Base-by-base conservation (phyloP, 1,140 invertebrate species). In the Lanistes nyassanus region DNA sequence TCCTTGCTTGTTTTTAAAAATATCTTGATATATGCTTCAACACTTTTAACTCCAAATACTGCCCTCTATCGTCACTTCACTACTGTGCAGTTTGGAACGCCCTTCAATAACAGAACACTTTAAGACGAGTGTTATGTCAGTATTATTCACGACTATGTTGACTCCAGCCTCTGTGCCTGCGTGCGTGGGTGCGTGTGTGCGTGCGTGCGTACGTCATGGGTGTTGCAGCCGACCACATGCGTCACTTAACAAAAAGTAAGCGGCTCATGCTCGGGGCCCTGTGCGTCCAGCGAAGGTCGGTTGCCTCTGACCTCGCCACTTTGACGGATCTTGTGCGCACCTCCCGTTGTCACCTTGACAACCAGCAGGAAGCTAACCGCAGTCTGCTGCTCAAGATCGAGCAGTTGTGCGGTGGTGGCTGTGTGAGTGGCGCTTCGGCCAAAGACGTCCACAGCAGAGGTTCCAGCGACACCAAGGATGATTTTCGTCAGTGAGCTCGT, bases 261-360 rank as follows among this genome's bases (percentile, higher is more conserved):
- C 56, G n/a, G 56, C 56, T 11, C 56, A 60, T 60, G 56, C 56
- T 60, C 3, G 56, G 56, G 11, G 26, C 36, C 21, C 67, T 47
- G 26, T 42, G 56, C 29, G 56, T 72, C 1, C 70, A 56, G 11
- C 70, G 56, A 19, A 60, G 42, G 34, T 26, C 60, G 16, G n/a
- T 72, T 31, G 36, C 21, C 29, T 60, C 34, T 21, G 70, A 72
- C 55, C 55, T 72, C 23, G 70, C 60, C 7, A 60, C 55, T 26
- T 23, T 56, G 55, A 72, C 26, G 56, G 51, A 72, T 53, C 55
- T 72, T 0, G 70, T 72, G 70, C 55, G 42, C 37, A 37, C 55
- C 19, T 72, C 70, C 16, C 70, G 70, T 29, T 34, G 19, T 19
- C 36, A 37, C 21, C 56, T 72, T 55, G 70, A 72, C 70, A 19